phyloP scores from a whole-genome alignment of 2,113 vertebrate genomes.

The Herpetotheres cachinnans region DNA sequence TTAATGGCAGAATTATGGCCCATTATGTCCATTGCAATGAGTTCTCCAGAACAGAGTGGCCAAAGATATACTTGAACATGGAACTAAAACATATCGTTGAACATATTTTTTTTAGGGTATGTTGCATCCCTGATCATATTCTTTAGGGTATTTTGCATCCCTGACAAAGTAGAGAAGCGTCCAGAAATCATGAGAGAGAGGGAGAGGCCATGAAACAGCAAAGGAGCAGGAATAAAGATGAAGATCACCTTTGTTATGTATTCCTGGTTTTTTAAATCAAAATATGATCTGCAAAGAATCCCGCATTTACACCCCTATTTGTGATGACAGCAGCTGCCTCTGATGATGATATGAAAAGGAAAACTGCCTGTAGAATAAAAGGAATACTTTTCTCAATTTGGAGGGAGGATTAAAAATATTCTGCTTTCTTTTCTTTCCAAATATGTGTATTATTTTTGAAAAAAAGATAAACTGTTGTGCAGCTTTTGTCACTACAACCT shows the following conservation, averaged over 20 bases:
- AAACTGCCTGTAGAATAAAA: background rate
- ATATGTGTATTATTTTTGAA: background rate
- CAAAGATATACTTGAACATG: background rate
- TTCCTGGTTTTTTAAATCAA: background rate
- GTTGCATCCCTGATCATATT: background rate
- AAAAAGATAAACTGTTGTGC: background rate
- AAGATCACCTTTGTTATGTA: background rate
- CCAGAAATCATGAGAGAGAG: background rate
- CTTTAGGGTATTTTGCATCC: background rate
- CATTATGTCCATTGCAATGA: conserved; percentile 24
- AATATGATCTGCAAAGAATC: background rate
- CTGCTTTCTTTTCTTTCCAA: background rate
- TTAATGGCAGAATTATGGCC: conserved; percentile 32
- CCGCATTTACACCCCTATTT: background rate
- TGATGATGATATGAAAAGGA: background rate
- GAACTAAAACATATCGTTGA: background rate
- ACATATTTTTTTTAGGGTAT: background rate
- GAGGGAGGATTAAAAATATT: conserved; percentile 6
- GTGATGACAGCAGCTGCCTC: background rate
- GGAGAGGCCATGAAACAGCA: background rate
- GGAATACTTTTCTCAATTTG: background rate
- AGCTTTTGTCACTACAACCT: background rate
- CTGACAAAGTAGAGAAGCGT: background rate
- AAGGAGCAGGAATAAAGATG: background rate
- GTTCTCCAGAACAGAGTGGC: background rate